Evolutionary conservation across 1,140 invertebrate genomes (phyloP), one percentile per base, ranked within the genome.

Genomic region (Hylyphantes graminicola): DNA sequence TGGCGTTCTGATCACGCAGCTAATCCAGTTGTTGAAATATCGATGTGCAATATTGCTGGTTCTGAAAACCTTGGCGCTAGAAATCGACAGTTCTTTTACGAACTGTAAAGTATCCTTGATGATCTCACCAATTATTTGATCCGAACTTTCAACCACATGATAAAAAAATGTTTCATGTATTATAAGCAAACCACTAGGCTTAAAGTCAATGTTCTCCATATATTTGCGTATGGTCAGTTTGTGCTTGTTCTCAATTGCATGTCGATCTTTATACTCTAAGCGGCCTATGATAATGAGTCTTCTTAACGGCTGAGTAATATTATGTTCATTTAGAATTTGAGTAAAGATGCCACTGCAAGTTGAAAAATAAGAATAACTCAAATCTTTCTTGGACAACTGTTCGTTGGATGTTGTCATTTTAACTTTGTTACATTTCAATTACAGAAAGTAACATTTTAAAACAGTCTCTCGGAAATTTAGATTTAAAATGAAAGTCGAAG

Each of bases 121-220:
- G 4, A 81, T 64, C 0, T 73, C 48, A 10, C n/a, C 7, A 17
- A 63, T 10, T 1, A 11, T 11, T 9, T 15, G 55, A 35, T 81
- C 79, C 0, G 67, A 73, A 54, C 68, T 53, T 63, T 81, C 79
- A 13, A 19, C 12, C 13, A 73, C 35, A 21, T 73, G 79, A 11
- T 81, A 73, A 13, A 81, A 81, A 17, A 81, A 64, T 8, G 53
- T 81, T 13, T 63, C 67, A 7, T 81, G 57, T 9, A 81, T 54
- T 17, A 81, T 73, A 11, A 81, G 15, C 10, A 81, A 15, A 21
- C 79, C 79, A 53, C 50, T 81, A 10, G 64, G 9, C 54, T 35
- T 81, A 12, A 17, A 73, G 9, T 10, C 15, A 8, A 54, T n/a
- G 7, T 81, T 57, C 0, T 54, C 7, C 5, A 81, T 73, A 15